Conservation (phyloP, 2,797 vertebrate genomes). For the Chloroceryle amazona region DNA sequence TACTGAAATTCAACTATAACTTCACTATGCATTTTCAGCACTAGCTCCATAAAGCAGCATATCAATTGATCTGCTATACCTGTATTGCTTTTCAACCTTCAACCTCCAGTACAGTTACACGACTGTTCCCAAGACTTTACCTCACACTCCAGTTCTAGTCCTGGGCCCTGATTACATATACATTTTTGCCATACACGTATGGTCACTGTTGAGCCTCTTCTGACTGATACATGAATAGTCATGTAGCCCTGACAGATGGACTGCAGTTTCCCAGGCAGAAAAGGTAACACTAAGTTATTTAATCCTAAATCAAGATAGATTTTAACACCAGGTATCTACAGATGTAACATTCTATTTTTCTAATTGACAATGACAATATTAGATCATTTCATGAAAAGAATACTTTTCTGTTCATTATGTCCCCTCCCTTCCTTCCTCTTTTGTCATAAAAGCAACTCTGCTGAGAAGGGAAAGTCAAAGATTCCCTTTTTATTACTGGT, state of each 20-base stretch:
- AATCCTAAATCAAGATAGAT: constrained; percentile 23
- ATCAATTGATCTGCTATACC: background rate
- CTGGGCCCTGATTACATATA: background rate
- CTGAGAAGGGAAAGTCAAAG: constrained; percentile 13
- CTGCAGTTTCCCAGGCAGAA: constrained; percentile 25
- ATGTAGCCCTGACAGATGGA: background rate
- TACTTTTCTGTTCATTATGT: background rate
- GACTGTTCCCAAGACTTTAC: constrained; percentile 22
- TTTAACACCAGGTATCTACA: constrained; percentile 18
- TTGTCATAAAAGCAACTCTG: constrained; percentile 35
- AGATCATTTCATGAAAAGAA: background rate
- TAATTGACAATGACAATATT: background rate
- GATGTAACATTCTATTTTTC: background rate
- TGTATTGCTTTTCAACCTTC: background rate
- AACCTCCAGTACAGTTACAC: background rate
- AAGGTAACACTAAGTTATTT: constrained; percentile 26
- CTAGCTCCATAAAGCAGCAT: background rate
- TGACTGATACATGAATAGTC: background rate
- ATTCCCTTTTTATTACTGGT: constrained; percentile 37
- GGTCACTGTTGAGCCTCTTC: constrained; percentile 21
- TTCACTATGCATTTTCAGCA: background rate
- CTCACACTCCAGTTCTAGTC: background rate
- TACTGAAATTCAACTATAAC: background rate
- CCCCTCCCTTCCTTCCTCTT: background rate
- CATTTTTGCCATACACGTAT: background rate